Percentiles rank a stretch among this genome's conserved stretches.
phyloP scores from a whole-genome alignment of 2,888 invertebrate genomes.

The Arge pagana region DNA sequence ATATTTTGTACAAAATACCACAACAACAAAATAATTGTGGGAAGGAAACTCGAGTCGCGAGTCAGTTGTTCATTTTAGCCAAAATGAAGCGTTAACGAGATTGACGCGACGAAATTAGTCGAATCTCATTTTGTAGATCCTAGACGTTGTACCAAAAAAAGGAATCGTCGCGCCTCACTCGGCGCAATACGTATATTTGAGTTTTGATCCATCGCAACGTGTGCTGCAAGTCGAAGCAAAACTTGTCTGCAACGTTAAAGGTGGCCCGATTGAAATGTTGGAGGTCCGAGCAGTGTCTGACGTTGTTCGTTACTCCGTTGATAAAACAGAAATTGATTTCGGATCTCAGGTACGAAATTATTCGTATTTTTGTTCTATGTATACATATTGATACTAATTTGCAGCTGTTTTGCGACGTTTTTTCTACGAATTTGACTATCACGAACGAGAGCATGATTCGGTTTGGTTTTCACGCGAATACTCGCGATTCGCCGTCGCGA shows the following conservation, averaged over 20 bases:
- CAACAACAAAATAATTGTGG: too few relatives aligned
- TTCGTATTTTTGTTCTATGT: too few relatives aligned
- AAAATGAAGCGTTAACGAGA: too few relatives aligned
- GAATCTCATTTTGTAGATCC: constrained; percentile 33
- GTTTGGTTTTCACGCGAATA: constrained; percentile 58
- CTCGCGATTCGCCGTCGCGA: constrained; percentile 20
- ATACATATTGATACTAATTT: constrained; percentile 1
- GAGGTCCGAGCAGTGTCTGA: constrained; percentile 62
- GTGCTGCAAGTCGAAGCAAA: constrained; percentile 56
- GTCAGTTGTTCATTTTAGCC: too few relatives aligned
- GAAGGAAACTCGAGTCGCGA: too few relatives aligned
- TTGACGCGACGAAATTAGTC: too few relatives aligned
- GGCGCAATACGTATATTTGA: constrained; percentile 32
- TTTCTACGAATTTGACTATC: too few relatives aligned
- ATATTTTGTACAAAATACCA: too few relatives aligned
- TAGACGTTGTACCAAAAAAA: constrained; percentile 34
- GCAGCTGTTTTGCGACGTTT: constrained; percentile 35
- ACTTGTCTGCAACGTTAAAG: constrained; percentile 62
- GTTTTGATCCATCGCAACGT: constrained; percentile 33
- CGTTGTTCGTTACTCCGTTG: constrained; percentile 60
- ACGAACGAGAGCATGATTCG: constrained; percentile 61
- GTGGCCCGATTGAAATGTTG: constrained; percentile 63
- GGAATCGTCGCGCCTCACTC: constrained; percentile 36
- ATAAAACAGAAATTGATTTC: constrained; percentile 54
- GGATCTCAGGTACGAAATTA: constrained; percentile 55